Percentiles rank a stretch among this genome's conserved stretches.
Conservation (phyloP, 2,797 vertebrate genomes). For the Oreochromis grahami region DNA sequence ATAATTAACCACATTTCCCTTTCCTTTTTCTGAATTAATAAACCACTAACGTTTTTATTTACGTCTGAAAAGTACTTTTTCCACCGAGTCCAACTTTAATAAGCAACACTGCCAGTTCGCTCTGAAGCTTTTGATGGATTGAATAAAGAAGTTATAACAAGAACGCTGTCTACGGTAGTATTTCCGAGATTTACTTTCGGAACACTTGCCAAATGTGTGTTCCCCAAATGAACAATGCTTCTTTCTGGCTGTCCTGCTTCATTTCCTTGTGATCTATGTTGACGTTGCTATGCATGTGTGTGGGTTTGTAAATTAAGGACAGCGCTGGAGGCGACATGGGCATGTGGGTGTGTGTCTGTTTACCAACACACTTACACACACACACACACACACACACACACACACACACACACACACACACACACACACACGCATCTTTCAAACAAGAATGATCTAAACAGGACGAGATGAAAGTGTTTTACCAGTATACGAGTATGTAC, state of each 20-base stretch:
- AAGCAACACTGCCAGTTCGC: not conserved
- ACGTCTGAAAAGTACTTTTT: not conserved
- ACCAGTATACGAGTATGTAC: not conserved
- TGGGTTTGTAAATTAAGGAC: constrained; percentile 62
- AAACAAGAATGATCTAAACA: constrained; percentile 44
- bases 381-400: not conserved
- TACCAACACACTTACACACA: constrained; percentile 43
- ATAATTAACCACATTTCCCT: not conserved
- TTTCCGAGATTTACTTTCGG: constrained; percentile 45
- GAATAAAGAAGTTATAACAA: constrained; percentile 9
- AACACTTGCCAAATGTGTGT: constrained; percentile 40
- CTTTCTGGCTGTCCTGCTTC: constrained; percentile 51
- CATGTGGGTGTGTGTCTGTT: constrained; percentile 19
- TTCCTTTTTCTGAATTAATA: not conserved
- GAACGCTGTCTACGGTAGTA: not conserved
- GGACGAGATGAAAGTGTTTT: constrained; percentile 53
- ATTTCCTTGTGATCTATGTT: constrained; percentile 49
- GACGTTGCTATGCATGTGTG: constrained; percentile 32
- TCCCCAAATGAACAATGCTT: constrained; percentile 47
- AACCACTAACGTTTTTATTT: not conserved
- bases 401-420: not conserved
- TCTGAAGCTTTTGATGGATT: constrained; percentile 23
- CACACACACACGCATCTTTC: constrained; percentile 43
- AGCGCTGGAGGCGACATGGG: constrained; percentile 42
- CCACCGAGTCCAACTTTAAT: constrained; percentile 6